phyloP scores from a whole-genome alignment of 2,113 vertebrate species.

The Aspiorhynchus laticeps region DNA sequence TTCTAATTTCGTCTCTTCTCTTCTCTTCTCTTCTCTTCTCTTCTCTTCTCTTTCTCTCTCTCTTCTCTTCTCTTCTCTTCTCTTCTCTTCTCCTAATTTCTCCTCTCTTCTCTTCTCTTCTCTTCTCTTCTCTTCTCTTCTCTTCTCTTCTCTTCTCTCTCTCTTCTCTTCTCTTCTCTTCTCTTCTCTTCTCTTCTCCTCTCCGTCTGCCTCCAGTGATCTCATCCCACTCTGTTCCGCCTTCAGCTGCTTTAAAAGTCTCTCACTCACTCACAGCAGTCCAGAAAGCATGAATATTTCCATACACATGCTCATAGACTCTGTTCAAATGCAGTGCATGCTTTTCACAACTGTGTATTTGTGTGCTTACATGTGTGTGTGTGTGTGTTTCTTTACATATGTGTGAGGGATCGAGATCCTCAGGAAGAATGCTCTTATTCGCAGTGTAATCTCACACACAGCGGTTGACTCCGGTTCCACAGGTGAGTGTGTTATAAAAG shows the following conservation, averaged over 20 bases:
- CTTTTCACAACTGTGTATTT: not conserved
- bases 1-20: too few relatives aligned
- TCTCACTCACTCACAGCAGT: slow-evolving; percentile 10
- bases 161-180: too few relatives aligned
- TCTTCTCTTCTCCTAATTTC: too few relatives aligned
- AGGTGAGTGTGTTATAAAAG: slow-evolving; percentile 44
- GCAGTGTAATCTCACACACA: slow-evolving; percentile 47
- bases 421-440: slow-evolving; percentile 32
- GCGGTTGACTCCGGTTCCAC: slow-evolving; percentile 42
- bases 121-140: too few relatives aligned
- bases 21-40: too few relatives aligned
- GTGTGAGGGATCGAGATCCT: slow-evolving; percentile 27
- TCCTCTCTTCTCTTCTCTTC: too few relatives aligned
- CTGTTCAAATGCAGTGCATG: slow-evolving; percentile 31
- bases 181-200: too few relatives aligned
- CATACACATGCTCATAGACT: slow-evolving; percentile 45
- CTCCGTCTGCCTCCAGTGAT: not conserved
- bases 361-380: not conserved
- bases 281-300: not conserved
- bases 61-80: too few relatives aligned
- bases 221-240: not conserved
- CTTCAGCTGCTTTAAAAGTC: slow-evolving; percentile 14
- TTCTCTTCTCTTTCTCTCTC: too few relatives aligned
- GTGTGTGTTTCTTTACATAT: not conserved
- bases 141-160: too few relatives aligned